Conservation (phyloP, 2,888 invertebrate genomes). For the Creontiades dilutus region DNA sequence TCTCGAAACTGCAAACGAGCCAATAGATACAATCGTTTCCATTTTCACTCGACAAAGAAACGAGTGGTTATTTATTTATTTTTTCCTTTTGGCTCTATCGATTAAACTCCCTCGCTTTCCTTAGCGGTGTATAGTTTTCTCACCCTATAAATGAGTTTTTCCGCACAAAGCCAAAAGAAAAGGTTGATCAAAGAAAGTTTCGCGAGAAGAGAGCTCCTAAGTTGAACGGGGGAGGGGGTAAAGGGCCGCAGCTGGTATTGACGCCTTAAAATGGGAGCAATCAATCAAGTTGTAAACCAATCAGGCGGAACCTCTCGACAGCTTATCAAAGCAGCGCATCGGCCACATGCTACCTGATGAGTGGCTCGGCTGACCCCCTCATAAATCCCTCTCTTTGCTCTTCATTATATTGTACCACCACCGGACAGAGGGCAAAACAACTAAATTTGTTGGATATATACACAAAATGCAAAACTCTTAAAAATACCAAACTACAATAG, state of each 20-base stretch:
- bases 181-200: background rate
- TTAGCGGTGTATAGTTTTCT: conserved; percentile 19
- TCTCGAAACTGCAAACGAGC: no score
- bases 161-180: conserved; percentile 1
- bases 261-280: conserved; percentile 63
- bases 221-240: background rate
- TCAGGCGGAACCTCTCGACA: conserved; percentile 56
- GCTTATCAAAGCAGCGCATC: conserved; percentile 56
- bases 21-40: no score
- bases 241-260: conserved; percentile 61
- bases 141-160: background rate
- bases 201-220: background rate
- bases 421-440: background rate
- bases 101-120: background rate
- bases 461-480: background rate
- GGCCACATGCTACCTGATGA: conserved; percentile 63
- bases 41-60: no score
- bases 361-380: background rate
- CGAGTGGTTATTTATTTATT: no score
- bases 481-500: no score
- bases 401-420: conserved; percentile 4
- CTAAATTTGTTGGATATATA: background rate
- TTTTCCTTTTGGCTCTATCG: background rate
- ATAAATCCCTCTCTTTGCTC: conserved; percentile 47
- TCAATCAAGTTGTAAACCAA: conserved; percentile 64